Evolutionary conservation across 2,888 invertebrate species (phyloP), one percentile per base, ranked within the genome.

Genomic region (Torymus texanus): DNA sequence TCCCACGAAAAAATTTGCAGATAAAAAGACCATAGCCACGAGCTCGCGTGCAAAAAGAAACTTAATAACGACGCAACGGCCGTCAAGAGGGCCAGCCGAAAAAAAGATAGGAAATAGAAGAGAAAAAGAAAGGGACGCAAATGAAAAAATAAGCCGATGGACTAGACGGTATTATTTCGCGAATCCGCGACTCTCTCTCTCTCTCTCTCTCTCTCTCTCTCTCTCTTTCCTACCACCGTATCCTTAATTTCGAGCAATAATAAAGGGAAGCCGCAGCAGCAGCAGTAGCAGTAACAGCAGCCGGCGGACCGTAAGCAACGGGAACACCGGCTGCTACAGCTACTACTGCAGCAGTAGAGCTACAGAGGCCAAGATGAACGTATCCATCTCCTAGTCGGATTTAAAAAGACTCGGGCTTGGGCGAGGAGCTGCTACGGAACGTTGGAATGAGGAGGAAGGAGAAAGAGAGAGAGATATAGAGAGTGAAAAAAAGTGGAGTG

Each of bases 281-380:
- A 21, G 21, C 21, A 21, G 21, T 21, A 21, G 21, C 21, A 21
- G 21, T 2, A 21, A 2, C 2, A 21, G 21, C 68, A 73, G 12
- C 29, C 67, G 74, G 41, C 84, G 81, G 83, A 82, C 82, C 85
- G 84, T 84, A 84, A 84, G 84, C 86, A 80, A 76, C 78, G 67
- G 59, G 59, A 16, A 59, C 80, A 75, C 75, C 79, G 79, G 83
- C 66, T 81, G 79, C 76, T 63, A 50, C 78, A 16, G 16, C 58
- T 8, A 41, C 41, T 41, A 8, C 41, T 8, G 41, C 8, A 29
- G 21, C 3, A 41, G 41, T 8, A 8, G 8, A 41, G 41, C 41
- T 41, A 41, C 41, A 41, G 41, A 41, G 41, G 41, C 76, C 62
- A 74, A 71, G 74, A 73, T 77, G 67, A 75, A 78, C 56, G 79